Conservation (phyloP, 2,888 invertebrate species). For the Andricus curvator region DNA sequence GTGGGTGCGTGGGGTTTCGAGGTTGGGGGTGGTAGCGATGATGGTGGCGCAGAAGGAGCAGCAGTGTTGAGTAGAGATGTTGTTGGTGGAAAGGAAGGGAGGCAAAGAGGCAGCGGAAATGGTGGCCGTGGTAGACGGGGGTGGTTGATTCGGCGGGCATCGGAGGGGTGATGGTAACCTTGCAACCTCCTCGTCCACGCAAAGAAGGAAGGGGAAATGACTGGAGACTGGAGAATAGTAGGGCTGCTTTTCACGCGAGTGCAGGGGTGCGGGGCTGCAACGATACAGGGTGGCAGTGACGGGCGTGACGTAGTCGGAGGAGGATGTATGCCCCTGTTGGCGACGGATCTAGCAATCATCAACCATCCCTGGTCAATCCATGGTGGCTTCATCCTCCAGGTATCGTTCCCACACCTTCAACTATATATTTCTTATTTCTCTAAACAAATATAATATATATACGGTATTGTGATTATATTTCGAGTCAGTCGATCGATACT, state of each 20-base stretch:
- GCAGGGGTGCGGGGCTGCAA: conserved; percentile 62
- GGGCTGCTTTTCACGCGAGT: conserved; percentile 60
- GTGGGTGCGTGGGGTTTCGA: conserved; percentile 55
- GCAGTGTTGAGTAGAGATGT: too few relatives aligned
- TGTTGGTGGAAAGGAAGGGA: conserved; percentile 20
- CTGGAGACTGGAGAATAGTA: conserved; percentile 56
- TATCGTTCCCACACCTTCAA: conserved; percentile 56
- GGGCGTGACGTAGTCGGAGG: conserved; percentile 77
- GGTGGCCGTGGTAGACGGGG: conserved; percentile 46
- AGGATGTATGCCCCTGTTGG: conserved; percentile 77
- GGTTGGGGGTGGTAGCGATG: conserved; percentile 40
- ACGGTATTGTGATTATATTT: neutral
- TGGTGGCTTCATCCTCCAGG: conserved; percentile 77
- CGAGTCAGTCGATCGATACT: too few relatives aligned
- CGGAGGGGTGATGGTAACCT: conserved; percentile 70
- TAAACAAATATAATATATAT: too few relatives aligned
- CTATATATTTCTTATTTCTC: neutral
- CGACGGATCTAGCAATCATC: conserved; percentile 75
- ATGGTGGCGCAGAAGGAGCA: conserved; percentile 38
- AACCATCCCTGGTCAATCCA: conserved; percentile 75
- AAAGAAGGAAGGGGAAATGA: conserved; percentile 68
- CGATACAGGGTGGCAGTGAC: conserved; percentile 74
- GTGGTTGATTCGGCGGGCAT: conserved; percentile 53
- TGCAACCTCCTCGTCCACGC: conserved; percentile 72
- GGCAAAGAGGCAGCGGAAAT: conserved; percentile 44